Conservation (phyloP, 2,113 vertebrate genomes). For the Cynoglossus semilaevis region DNA sequence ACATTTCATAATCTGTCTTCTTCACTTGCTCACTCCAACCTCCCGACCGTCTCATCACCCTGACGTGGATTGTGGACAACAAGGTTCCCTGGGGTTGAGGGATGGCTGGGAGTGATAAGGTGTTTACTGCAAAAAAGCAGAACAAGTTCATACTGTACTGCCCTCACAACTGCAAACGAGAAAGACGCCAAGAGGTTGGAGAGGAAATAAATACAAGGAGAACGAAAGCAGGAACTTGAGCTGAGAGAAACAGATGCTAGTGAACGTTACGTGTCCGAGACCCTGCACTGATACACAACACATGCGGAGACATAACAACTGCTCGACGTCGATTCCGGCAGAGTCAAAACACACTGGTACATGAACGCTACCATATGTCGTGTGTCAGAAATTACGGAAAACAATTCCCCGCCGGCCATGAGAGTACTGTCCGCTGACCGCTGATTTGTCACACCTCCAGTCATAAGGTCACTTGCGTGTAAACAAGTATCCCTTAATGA, state of each 20-base stretch:
- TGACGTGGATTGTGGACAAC: constrained; percentile 26
- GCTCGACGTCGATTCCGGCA: constrained; percentile 1
- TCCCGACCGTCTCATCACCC: constrained; percentile 1
- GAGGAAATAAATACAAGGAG: not conserved
- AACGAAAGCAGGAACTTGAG: not conserved
- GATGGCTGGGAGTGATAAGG: constrained; percentile 37
- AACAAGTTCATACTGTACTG: constrained; percentile 43
- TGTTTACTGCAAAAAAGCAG: constrained; percentile 9
- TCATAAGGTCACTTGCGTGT: constrained; percentile 28
- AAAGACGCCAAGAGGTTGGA: not conserved
- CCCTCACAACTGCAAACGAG: not conserved
- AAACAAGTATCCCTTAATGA: constrained; percentile 4
- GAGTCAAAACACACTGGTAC: constrained; percentile 45
- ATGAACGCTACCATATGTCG: constrained; percentile 54
- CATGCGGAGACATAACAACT: constrained; percentile 35
- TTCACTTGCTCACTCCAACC: constrained; percentile 5
- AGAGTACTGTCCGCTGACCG: constrained; percentile 12
- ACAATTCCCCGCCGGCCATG: too few species aligned
- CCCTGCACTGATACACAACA: constrained; percentile 8
- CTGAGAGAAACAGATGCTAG: not conserved
- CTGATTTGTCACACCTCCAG: constrained; percentile 43
- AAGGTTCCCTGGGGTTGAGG: not conserved
- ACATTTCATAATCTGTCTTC: constrained; percentile 29
- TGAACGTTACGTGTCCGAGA: constrained; percentile 8
- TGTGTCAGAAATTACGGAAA: not conserved